Evolutionary conservation across 2,888 invertebrate genomes (phyloP), one percentile per base, ranked within the genome.

Genomic region (Phasia obesa): DNA sequence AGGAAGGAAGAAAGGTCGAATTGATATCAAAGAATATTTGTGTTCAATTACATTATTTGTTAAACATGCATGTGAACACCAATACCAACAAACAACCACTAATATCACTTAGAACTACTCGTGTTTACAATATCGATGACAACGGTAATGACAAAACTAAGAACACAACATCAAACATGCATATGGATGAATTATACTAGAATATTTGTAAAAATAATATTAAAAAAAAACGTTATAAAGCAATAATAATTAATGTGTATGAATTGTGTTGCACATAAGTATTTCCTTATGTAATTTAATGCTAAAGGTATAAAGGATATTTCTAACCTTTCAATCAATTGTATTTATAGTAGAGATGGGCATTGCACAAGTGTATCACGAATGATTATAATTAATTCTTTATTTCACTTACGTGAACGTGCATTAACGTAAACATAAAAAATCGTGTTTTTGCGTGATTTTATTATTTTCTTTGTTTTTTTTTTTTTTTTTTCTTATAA

Each of bases 31-130:
- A 57, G 42, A 78, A 79, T 79, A 65, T 77, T 67, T 70, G 64
- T 67, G 78, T 84, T 74, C 86, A 88, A 89, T 88, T 87, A 88
- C 87, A 90, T 87, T 88, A 88, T 87, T 89, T 89, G 89, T 86
- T 85, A 84, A 85, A 87, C 88, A 88, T 86, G 86, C 85, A 87
- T 78, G 84, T 86, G 85, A 86, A 87, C 87, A 70, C 1, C 64
- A 71, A 78, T 44, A 75, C 69, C 75, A 74, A 44, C 42, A 57
- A 53, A 13, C 57, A 27, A 59, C 65, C 21, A 60, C 59, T 42
- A 57, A 49, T 25, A 71, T 38, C n/a, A 65, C 44, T 17, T 17
- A 25, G 25, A 69, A 57, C 31, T 35, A 7, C 51, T 74, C 9
- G 9, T 65, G 35, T 38, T 38, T 21, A 42, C 38, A 38, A 60